Evolutionary conservation across 2,888 invertebrate species (phyloP).

Genomic region (Ryuthela nishihirai): DNA sequence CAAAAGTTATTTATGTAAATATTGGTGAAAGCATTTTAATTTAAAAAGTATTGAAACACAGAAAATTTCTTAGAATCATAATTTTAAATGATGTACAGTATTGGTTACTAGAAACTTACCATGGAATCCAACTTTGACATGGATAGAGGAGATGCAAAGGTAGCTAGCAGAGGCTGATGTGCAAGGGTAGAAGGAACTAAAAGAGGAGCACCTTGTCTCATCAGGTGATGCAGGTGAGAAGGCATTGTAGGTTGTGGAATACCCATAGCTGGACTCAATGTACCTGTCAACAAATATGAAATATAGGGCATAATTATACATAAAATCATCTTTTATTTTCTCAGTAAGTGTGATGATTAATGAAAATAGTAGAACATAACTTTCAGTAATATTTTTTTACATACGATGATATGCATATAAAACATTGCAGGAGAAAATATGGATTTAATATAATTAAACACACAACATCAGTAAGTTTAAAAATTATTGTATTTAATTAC

Average conservation of each 20-base stretch:
- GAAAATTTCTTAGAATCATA: too few relatives aligned
- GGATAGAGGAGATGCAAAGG: slow-evolving; percentile 7
- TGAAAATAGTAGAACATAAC: too few relatives aligned
- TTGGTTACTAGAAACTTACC: slow-evolving; percentile 10
- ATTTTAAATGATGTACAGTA: too few relatives aligned
- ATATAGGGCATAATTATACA: background rate
- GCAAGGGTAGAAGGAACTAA: slow-evolving; percentile 21
- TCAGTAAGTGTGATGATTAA: too few relatives aligned
- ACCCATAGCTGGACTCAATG: slow-evolving; percentile 78
- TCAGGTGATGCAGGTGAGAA: slow-evolving; percentile 69
- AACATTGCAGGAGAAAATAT: too few relatives aligned
- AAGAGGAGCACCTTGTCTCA: slow-evolving; percentile 51
- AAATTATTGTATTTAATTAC: background rate
- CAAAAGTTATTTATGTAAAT: too few relatives aligned
- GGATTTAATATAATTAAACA: too few relatives aligned
- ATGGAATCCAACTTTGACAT: slow-evolving; percentile 15
- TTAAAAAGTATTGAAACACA: too few relatives aligned
- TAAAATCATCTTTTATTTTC: too few relatives aligned
- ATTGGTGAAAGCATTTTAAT: too few relatives aligned
- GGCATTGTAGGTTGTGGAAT: slow-evolving; percentile 47
- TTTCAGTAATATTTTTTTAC: too few relatives aligned
- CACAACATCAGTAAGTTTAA: background rate
- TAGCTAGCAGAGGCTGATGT: slow-evolving; percentile 13
- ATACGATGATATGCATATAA: too few relatives aligned
- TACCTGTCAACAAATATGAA: slow-evolving; percentile 53